These are phyloP conservation scores for Notarius lentiginosus DNA, from an alignment of 2,113 vertebrate species.

Conservation along the genomic window DNA sequence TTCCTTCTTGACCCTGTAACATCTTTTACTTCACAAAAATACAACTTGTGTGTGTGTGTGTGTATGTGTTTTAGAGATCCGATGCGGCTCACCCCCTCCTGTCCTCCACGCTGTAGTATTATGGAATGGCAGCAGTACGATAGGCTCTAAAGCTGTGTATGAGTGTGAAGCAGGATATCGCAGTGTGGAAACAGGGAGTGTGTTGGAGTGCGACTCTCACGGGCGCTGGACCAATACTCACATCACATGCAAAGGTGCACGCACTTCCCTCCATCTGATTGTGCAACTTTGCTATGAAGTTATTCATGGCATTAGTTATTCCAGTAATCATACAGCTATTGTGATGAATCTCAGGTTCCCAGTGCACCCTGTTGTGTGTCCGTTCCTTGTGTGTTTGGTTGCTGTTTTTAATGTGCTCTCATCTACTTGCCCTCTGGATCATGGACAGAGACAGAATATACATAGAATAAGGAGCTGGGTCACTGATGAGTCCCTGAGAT, in stretches of 20 bases:
- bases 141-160: constrained; percentile 71
- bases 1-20: not conserved
- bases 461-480: not conserved
- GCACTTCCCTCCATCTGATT: not conserved
- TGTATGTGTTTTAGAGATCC: constrained; percentile 62
- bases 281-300: not conserved
- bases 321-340: not conserved
- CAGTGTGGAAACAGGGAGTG: constrained; percentile 65
- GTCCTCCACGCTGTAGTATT: constrained; percentile 67
- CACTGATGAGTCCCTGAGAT: not conserved
- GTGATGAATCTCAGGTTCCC: not conserved
- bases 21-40: not conserved
- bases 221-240: constrained; percentile 70
- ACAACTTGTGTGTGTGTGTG: constrained; percentile 26
- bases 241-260: constrained; percentile 74
- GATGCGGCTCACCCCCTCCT: constrained; percentile 68
- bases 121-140: constrained; percentile 69
- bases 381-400: not conserved
- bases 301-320: not conserved
- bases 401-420: not conserved
- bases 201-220: constrained; percentile 69
- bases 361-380: not conserved
- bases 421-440: not conserved
- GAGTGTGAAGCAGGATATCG: constrained; percentile 73
- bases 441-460: not conserved